Base-by-base conservation (phyloP, 2,888 invertebrate genomes). In the Conops quadrifasciatus region DNA sequence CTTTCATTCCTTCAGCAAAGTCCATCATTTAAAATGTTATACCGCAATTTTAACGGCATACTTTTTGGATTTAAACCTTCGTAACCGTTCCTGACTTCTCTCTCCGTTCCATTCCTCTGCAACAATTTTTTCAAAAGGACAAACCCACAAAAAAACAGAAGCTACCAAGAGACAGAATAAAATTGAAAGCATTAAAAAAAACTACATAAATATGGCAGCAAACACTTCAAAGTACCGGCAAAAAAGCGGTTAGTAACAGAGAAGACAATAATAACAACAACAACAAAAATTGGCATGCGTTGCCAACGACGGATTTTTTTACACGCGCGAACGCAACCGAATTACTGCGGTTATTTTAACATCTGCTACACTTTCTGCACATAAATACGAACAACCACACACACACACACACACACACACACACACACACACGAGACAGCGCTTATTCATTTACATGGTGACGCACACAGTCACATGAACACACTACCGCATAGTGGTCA, bases 281-380 rank as follows among this genome's bases (percentile, higher is more conserved):
- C 53, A 53, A 53, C 21, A 53, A 21, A 28, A 58, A 13, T 11
- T 28, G 43, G 19, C 24, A 43, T 66, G 36, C 56, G 65, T 66
- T 53, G 51, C 51, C 60, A 68, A 68, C 60, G 62, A 68, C 36
- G 30, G 51, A 68, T 49, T 62, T 60, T 68, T 68, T 51, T 53
- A 7, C 15, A 43, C 51, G 60, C 68, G 68, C 56, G 36, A 62
- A 68, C 60, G 51, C 68, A 62, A 68, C 68, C 68, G 49, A 68
- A 68, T 68, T 68, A 68, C 43, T 68, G 68, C 62, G 68, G 60
- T 68, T 68, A 62, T 62, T 62, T 60, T 68, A 51, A 68, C 68
- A 68, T 68, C 60, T 62, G 68, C 49, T 62, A 59, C 67, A 67
- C 47, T 19, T 49, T 45, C 24, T 60, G 26, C 30, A 47, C n/a